Conservation (phyloP, 2,797 vertebrate genomes). For the Acanthurus tractus region DNA sequence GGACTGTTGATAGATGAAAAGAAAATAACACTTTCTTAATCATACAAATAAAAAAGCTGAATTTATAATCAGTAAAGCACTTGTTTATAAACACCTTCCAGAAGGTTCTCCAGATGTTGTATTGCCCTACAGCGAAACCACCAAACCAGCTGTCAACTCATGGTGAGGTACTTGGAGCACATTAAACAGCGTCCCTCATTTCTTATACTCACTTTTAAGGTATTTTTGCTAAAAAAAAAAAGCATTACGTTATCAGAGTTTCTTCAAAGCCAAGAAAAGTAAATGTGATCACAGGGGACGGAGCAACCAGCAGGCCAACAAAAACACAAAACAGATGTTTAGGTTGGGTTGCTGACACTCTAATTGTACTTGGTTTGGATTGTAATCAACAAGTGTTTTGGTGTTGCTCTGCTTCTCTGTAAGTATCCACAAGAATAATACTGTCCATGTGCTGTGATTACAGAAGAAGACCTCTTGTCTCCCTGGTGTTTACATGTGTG, state of each 20-base stretch:
- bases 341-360: slow-evolving; percentile 38
- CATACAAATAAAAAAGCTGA: not conserved
- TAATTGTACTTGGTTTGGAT: slow-evolving; percentile 37
- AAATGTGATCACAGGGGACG: slow-evolving; percentile 33
- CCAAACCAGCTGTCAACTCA: too few species aligned
- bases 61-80: not conserved
- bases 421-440: slow-evolving; percentile 2
- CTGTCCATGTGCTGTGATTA: slow-evolving; percentile 23
- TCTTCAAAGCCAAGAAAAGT: slow-evolving; percentile 33
- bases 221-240: slow-evolving; percentile 11
- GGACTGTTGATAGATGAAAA: too few species aligned
- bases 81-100: too few species aligned
- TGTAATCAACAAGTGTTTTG: slow-evolving; percentile 24
- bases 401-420: slow-evolving; percentile 10
- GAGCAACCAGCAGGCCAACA: slow-evolving; percentile 37
- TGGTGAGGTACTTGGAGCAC: too few species aligned
- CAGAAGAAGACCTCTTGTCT: slow-evolving; percentile 13
- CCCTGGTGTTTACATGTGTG: slow-evolving; percentile 38
- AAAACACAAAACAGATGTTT: slow-evolving; percentile 52
- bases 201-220: slow-evolving; percentile 1
- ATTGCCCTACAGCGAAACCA: too few species aligned
- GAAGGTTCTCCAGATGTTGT: too few species aligned
- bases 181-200: not conserved
- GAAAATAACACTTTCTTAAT: not conserved
- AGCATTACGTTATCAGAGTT: slow-evolving; percentile 30